These are phyloP conservation scores for Petrophora chlorosata DNA, from an alignment of 2,888 invertebrate species.

Conservation along the genomic window DNA sequence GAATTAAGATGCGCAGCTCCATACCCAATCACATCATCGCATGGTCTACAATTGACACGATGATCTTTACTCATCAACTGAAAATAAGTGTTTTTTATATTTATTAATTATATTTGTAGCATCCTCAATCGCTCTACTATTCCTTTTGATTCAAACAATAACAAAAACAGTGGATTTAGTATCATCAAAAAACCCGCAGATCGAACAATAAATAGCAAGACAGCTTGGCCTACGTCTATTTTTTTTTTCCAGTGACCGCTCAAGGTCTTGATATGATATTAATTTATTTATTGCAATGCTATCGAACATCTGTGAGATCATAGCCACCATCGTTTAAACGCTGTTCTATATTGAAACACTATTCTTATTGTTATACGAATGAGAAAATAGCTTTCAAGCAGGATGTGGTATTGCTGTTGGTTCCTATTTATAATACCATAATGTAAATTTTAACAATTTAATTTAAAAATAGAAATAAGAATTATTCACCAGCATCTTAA, in stretches of 20 bases:
- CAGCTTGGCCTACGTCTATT: conserved; percentile 14
- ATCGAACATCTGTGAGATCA: conserved; percentile 20
- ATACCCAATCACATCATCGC: conserved; percentile 48
- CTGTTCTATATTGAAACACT: too few species aligned
- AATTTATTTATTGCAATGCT: conserved; percentile 18
- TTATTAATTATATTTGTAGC: too few species aligned
- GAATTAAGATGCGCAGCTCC: conserved; percentile 73
- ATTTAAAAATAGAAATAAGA: not conserved
- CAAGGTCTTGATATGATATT: conserved; percentile 11
- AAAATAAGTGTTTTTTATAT: conserved; percentile 12
- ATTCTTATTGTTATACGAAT: too few species aligned
- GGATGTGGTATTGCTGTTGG: not conserved
- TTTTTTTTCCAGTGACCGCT: conserved; percentile 9
- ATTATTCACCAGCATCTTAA: conserved; percentile 14
- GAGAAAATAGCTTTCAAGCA: conserved; percentile 1
- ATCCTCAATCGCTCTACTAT: too few species aligned
- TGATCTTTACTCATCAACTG: conserved; percentile 8
- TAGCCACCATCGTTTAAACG: conserved; percentile 5
- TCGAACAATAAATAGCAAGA: conserved; percentile 1
- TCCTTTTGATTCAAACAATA: too few species aligned
- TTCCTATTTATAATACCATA: not conserved
- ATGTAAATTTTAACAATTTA: not conserved
- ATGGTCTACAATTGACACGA: conserved; percentile 37
- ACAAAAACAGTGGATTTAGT: conserved; percentile 5
- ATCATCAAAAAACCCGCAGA: not conserved